These are phyloP conservation scores for Andrena minutula DNA, from an alignment of 2,888 invertebrate species.

Conservation along the genomic window DNA sequence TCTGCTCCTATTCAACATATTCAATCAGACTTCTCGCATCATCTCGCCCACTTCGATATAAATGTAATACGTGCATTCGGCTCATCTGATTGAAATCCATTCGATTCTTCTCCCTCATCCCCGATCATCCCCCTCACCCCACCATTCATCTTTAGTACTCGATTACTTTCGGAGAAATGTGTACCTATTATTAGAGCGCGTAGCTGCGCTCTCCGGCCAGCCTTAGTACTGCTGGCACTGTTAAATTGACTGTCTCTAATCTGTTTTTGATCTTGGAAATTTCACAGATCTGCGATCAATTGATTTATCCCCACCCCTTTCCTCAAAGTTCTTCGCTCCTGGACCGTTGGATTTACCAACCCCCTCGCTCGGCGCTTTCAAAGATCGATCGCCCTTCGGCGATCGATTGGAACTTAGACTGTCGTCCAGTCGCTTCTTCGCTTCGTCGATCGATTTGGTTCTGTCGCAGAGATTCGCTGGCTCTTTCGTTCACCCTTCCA, in stretches of 20 bases:
- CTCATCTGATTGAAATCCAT: constrained; percentile 38
- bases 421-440: constrained; percentile 23
- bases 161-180: constrained; percentile 24
- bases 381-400: no score
- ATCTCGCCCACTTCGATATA: constrained; percentile 43
- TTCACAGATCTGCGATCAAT: constrained; percentile 53
- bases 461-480: background rate
- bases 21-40: constrained; percentile 46
- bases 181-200: constrained; percentile 3
- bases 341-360: constrained; percentile 53
- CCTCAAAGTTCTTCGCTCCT: constrained; percentile 25
- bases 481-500: background rate
- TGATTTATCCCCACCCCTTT: background rate
- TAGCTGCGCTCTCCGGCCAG: background rate
- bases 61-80: constrained; percentile 10
- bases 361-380: background rate
- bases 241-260: constrained; percentile 42
- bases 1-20: constrained; percentile 59
- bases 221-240: background rate
- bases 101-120: constrained; percentile 23
- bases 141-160: constrained; percentile 9
- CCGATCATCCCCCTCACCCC: constrained; percentile 12
- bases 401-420: no score
- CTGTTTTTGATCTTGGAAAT: constrained; percentile 45
- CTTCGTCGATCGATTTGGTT: constrained; percentile 12